Evolutionary conservation across 1,140 invertebrate genomes (phyloP).

Genomic region (Drusus annulatus): DNA sequence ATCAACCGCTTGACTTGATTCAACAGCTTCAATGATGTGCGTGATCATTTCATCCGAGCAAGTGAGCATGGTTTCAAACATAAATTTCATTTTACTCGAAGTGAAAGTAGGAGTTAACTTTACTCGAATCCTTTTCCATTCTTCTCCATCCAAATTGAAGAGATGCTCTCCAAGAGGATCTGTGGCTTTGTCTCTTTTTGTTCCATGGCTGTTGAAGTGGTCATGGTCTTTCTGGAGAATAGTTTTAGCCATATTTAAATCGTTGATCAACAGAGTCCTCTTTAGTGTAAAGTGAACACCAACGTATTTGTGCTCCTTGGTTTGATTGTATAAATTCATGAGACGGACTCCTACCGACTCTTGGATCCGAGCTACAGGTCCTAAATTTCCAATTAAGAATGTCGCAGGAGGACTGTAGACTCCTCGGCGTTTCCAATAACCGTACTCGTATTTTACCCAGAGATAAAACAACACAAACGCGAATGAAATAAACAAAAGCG

Average conservation of each 20-base stretch:
- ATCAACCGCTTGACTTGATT: constrained; percentile 64
- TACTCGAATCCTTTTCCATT: constrained; percentile 62
- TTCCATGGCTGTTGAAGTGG: constrained; percentile 69
- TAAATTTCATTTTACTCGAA: constrained; percentile 62
- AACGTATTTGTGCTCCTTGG: constrained; percentile 33
- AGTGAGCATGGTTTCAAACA: constrained; percentile 62
- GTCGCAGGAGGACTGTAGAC: constrained; percentile 64
- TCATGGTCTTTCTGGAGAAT: constrained; percentile 75
- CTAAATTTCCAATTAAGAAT: constrained; percentile 69
- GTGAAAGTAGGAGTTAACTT: constrained; percentile 63
- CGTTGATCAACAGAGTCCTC: constrained; percentile 69
- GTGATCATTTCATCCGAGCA: constrained; percentile 64
- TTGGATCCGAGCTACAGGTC: constrained; percentile 53
- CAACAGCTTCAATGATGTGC: constrained; percentile 62
- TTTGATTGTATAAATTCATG: constrained; percentile 28
- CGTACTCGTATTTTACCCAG: constrained; percentile 58
- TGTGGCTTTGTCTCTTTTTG: constrained; percentile 65
- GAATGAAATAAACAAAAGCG: constrained; percentile 1
- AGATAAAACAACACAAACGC: constrained; percentile 46
- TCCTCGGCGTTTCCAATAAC: constrained; percentile 65
- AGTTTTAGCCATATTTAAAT: constrained; percentile 75
- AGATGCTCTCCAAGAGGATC: constrained; percentile 69
- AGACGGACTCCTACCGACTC: constrained; percentile 48
- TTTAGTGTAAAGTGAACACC: constrained; percentile 64
- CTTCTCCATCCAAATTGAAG: constrained; percentile 65